phyloP scores from a whole-genome alignment of 2,113 vertebrate genomes.

The Mesitornis unicolor region DNA sequence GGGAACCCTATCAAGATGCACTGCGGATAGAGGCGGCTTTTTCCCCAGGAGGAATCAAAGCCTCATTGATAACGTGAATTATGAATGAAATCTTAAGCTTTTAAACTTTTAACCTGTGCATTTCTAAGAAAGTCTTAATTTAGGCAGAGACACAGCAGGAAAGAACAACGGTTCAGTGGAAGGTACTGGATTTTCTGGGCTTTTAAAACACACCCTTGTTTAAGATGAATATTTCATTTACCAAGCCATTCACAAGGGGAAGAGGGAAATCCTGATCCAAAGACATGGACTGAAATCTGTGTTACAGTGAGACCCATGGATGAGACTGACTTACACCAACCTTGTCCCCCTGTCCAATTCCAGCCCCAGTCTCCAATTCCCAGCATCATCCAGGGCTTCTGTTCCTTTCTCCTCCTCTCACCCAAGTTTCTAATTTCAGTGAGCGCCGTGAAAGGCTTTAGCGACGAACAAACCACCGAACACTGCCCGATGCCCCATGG shows the following conservation, averaged over 20 bases:
- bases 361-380: not conserved
- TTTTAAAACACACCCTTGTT: not conserved
- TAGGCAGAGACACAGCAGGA: not conserved
- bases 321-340: not conserved
- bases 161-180: conserved; percentile 4
- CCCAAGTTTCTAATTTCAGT: not conserved
- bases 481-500: not conserved
- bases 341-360: fast-evolving
- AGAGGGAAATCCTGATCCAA: not conserved
- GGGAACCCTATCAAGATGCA: conserved; percentile 50
- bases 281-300: not conserved
- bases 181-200: not conserved
- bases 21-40: not conserved
- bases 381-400: not conserved
- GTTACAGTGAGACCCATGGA: not conserved
- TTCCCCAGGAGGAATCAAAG: conserved; percentile 44
- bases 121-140: conserved; percentile 60
- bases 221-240: not conserved
- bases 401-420: not conserved
- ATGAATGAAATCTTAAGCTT: conserved; percentile 70
- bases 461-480: fast-evolving
- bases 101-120: conserved; percentile 69
- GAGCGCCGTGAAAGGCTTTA: not conserved
- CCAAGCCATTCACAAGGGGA: not conserved
- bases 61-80: conserved; percentile 67